These are phyloP conservation scores for Sthenelais limicola DNA, from an alignment of 2,888 invertebrate genomes.

Conservation along the genomic window DNA sequence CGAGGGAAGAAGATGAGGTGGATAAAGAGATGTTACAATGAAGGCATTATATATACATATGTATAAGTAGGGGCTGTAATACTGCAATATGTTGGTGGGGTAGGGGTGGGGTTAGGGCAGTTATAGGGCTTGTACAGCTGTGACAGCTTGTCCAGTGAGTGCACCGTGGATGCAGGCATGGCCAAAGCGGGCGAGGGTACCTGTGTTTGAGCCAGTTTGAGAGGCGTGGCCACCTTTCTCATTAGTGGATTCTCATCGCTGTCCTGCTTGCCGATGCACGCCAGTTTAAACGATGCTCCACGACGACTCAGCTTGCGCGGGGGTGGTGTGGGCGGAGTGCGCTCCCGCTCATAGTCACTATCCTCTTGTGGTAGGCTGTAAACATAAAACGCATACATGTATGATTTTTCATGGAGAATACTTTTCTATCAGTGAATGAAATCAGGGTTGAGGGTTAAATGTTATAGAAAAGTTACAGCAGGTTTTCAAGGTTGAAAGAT, in stretches of 20 bases:
- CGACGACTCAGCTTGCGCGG: conserved; percentile 68
- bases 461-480: too few species aligned
- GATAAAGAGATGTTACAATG: too few species aligned
- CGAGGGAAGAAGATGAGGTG: too few species aligned
- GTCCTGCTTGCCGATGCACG: conserved; percentile 72
- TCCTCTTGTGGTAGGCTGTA: conserved; percentile 70
- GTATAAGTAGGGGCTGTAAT: too few species aligned
- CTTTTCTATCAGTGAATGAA: too few species aligned
- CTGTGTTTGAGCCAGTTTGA: conserved; percentile 79
- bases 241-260: conserved; percentile 75
- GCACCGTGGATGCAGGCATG: conserved; percentile 80
- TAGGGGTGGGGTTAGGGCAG: too few species aligned
- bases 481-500: too few species aligned
- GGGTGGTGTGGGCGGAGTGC: conserved; percentile 75
- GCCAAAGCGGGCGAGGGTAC: conserved; percentile 75
- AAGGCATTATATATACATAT: too few species aligned
- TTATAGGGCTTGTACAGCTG: conserved; percentile 57
- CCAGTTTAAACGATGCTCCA: conserved; percentile 69
- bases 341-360: conserved; percentile 74
- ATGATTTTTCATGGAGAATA: too few species aligned
- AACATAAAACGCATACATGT: too few species aligned
- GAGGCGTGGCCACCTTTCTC: conserved; percentile 77
- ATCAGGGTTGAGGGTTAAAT: too few species aligned
- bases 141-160: conserved; percentile 59
- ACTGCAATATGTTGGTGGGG: too few species aligned